Base-by-base conservation (phyloP, 1,140 invertebrate species). In the Tetramorium simillimum region DNA sequence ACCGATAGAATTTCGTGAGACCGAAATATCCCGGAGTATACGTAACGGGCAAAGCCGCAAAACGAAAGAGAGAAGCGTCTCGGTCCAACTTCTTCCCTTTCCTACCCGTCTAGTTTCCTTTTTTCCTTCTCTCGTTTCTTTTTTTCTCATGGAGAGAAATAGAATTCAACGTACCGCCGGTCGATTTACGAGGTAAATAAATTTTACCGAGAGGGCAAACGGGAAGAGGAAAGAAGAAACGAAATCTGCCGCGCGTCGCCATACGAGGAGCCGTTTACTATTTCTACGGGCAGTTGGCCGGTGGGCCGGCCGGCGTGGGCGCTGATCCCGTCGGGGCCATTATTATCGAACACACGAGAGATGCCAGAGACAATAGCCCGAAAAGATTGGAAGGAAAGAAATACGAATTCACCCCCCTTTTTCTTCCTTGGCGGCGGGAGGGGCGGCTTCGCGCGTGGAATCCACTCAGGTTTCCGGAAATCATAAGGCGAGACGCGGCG, bases 141-240 rank as follows among this genome's bases (percentile, higher is more conserved):
- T 72, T 21, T 53, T 40, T 43, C 33, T 43, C 16, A 18, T 24
- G 49, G 63, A 53, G 60, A 86, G 51, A 65, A 80, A 63, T 81
- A 91, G 77, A 86, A 88, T 91, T 86, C 82, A 70, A 73, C 63
- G 76, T 67, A 18, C n/a, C 56, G 24, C 40, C 18, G 51, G 72
- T 58, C 86, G 86, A 91, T 91, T 91, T 91, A 91, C 86, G 86
- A 91, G 89, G 51, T 90, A 88, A 91, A 91, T 91, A 91, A 91
- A 88, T 91, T 88, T 86, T 53, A 69, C 62, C 62, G 77, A 9
- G 28, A 33, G n/a, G 18, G 10, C 9, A 33, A 63, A 65, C n/a
- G 51, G 18, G 16, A 4, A 40, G n/a, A n/a, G 58, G 73, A 18
- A n/a, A 43, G 62, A 76, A 89, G 51, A 85, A 88, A 73, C 60